phyloP scores from a whole-genome alignment of 2,113 vertebrate species.

The Apodemus speciosus region DNA sequence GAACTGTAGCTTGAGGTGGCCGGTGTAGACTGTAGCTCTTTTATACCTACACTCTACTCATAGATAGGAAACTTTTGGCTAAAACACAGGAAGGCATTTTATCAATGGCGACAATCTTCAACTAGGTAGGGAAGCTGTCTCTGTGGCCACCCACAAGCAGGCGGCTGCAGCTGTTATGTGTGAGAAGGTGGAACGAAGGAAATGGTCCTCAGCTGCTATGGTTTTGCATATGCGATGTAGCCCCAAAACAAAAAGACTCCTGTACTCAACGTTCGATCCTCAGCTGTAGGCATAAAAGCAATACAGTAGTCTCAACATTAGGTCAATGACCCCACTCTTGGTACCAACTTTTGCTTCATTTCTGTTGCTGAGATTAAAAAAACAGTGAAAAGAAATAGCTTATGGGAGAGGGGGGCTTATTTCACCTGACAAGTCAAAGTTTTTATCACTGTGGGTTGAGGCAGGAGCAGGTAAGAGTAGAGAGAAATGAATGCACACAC shows the following conservation, averaged over 20 bases:
- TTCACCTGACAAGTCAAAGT: background rate
- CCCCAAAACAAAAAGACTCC: background rate
- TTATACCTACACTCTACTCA: background rate
- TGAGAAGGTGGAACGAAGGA: accelerated
- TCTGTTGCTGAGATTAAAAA: too few species aligned
- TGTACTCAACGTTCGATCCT: background rate
- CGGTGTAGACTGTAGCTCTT: background rate
- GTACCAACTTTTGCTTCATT: background rate
- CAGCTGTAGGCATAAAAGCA: background rate
- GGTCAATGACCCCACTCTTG: background rate
- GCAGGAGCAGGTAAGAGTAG: background rate
- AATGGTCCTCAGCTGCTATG: background rate
- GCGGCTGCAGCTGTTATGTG: accelerated
- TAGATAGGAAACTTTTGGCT: background rate
- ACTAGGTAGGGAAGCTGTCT: background rate
- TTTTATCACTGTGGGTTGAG: background rate
- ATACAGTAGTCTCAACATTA: background rate
- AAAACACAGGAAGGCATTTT: background rate
- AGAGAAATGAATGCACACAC: background rate
- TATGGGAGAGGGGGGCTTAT: background rate
- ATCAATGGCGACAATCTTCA: background rate
- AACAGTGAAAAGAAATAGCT: background rate
- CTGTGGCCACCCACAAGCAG: background rate
- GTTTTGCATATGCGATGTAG: background rate
- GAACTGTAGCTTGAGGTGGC: background rate